Evolutionary conservation across 2,113 vertebrate species (phyloP).

Genomic region (Thunnus maccoyii): DNA sequence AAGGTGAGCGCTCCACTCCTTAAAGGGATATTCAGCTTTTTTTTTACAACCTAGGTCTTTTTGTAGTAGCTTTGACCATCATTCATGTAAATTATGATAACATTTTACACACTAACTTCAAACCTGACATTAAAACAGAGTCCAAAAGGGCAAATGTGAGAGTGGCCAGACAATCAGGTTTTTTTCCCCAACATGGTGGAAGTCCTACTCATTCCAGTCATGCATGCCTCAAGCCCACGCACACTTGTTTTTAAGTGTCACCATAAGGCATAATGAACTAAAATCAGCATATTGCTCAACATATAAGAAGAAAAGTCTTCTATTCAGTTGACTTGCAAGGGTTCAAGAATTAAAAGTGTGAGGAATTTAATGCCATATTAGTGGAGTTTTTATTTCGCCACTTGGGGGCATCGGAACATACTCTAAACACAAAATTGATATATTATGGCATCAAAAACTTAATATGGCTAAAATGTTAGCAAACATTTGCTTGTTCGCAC

Average conservation of each 20-base stretch:
- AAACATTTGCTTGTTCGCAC: no score
- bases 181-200: background rate
- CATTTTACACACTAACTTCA: background rate
- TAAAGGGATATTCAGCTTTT: constrained; percentile 16
- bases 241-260: background rate
- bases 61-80: background rate
- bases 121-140: background rate
- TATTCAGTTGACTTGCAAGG: no score
- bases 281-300: background rate
- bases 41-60: background rate
- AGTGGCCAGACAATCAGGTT: background rate
- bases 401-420: no score
- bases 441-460: no score
- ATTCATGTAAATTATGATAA: background rate
- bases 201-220: no score
- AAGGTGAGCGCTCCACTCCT: constrained; percentile 34
- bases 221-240: background rate
- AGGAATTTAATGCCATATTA: no score
- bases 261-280: background rate
- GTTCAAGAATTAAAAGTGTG: no score
- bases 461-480: no score
- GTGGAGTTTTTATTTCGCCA: no score
- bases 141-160: background rate
- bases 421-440: no score
- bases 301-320: background rate